These are phyloP conservation scores for Rhegmatorhina hoffmannsi DNA, from an alignment of 2,113 vertebrate genomes.

Conservation along the genomic window DNA sequence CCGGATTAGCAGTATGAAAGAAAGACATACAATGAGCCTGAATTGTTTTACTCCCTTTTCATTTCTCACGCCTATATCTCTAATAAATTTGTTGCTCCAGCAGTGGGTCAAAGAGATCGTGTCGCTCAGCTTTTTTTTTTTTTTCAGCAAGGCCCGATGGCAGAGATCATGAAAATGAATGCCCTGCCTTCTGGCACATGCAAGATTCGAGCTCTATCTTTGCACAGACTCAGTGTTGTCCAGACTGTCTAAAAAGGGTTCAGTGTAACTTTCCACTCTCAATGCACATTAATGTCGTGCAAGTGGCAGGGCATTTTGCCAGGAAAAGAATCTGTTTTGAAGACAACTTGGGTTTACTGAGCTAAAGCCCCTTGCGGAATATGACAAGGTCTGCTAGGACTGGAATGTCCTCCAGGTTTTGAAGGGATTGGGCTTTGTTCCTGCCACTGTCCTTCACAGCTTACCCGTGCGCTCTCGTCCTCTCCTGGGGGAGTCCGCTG, in stretches of 20 bases:
- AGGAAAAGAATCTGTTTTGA: neutral
- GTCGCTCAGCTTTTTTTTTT: slow-evolving; percentile 58
- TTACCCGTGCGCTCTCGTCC: neutral
- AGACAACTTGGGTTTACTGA: neutral
- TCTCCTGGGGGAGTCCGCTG: neutral
- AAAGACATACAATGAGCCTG: slow-evolving; percentile 81
- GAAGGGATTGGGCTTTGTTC: neutral
- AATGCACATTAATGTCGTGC: neutral
- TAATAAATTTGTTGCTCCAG: slow-evolving; percentile 85
- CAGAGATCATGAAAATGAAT: slow-evolving; percentile 67
- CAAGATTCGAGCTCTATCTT: slow-evolving; percentile 21
- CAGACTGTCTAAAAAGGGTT: neutral
- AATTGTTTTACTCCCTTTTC: slow-evolving; percentile 86
- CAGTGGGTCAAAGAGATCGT: slow-evolving; percentile 78
- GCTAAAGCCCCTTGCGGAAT: neutral
- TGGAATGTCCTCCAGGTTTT: neutral
- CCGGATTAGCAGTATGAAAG: slow-evolving; percentile 85
- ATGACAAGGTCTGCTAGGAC: neutral
- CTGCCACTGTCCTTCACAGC: neutral
- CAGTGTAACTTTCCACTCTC: neutral
- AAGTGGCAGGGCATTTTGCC: neutral
- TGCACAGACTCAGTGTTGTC: neutral
- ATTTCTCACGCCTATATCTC: slow-evolving; percentile 83
- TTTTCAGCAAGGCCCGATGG: slow-evolving; percentile 13
- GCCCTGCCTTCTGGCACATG: slow-evolving; percentile 59